Percentiles rank a stretch among this genome's conserved stretches.
Evolutionary conservation across 2,113 vertebrate genomes (phyloP).

Genomic region (Nyctereutes procyonoides): DNA sequence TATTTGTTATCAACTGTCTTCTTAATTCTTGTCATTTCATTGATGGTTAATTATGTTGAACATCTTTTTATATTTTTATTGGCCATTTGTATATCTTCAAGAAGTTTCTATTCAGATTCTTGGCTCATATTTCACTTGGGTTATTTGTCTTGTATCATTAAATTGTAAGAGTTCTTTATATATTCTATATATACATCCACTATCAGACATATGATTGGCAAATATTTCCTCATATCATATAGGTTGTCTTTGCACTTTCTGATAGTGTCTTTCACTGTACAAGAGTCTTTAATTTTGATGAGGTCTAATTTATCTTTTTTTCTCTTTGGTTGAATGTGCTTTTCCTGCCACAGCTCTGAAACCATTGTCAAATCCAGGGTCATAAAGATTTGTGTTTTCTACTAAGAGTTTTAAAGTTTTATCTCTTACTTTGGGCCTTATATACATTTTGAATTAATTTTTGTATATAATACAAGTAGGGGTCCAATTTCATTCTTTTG

Average conservation of each 20-base stretch:
- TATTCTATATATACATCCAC: neutral
- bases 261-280: neutral
- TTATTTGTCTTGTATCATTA: neutral
- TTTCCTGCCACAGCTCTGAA: neutral
- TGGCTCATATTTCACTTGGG: neutral
- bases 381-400: neutral
- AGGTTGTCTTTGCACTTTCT: neutral
- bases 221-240: neutral
- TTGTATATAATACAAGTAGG: neutral
- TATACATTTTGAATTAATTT: neutral
- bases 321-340: neutral
- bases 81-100: neutral
- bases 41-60: neutral
- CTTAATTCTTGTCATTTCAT: neutral
- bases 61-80: neutral
- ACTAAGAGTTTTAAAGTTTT: neutral
- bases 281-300: neutral
- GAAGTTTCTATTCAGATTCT: neutral
- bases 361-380: neutral
- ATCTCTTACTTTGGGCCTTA: neutral
- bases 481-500: neutral
- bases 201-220: neutral
- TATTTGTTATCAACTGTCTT: neutral
- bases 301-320: neutral
- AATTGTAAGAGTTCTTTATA: neutral